phyloP scores from a whole-genome alignment of 64 coral and sea anemone genomes.

The Cladopsammia gracilis region DNA sequence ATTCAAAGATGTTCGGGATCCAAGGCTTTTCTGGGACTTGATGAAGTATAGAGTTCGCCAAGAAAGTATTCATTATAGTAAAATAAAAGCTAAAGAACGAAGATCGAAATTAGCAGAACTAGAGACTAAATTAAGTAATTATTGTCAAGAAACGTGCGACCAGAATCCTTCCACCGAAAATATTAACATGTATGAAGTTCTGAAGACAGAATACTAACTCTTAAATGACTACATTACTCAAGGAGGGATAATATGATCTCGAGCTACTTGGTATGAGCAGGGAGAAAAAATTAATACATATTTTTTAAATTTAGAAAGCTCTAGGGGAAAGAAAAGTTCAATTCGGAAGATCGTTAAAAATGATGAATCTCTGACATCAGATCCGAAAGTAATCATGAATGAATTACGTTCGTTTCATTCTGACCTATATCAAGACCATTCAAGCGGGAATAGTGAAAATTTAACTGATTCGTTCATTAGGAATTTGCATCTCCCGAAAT shows the following conservation, averaged over 20 bases:
- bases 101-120: conserved; percentile 28
- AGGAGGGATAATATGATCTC: too few relatives aligned
- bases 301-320: conserved; percentile 32
- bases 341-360: conserved; percentile 5
- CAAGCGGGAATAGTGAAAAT: background rate
- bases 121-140: conserved; percentile 39
- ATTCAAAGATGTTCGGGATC: too few relatives aligned
- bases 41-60: conserved; percentile 71
- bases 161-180: conserved; percentile 34
- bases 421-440: background rate
- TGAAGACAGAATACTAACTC: conserved; percentile 46
- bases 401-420: background rate
- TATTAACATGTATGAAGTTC: conserved; percentile 4
- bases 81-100: conserved; percentile 45
- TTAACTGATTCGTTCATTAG: background rate
- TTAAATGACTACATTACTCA: conserved; percentile 58
- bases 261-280: conserved; percentile 48
- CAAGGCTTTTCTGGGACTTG: conserved; percentile 47
- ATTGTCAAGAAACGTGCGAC: conserved; percentile 43
- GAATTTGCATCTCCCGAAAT: conserved; percentile 38
- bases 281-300: conserved; percentile 55
- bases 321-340: conserved; percentile 4
- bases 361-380: background rate
- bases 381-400: conserved; percentile 16
- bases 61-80: conserved; percentile 46